Conservation (phyloP, 2,113 vertebrate species). For the Petaurus breviceps region DNA sequence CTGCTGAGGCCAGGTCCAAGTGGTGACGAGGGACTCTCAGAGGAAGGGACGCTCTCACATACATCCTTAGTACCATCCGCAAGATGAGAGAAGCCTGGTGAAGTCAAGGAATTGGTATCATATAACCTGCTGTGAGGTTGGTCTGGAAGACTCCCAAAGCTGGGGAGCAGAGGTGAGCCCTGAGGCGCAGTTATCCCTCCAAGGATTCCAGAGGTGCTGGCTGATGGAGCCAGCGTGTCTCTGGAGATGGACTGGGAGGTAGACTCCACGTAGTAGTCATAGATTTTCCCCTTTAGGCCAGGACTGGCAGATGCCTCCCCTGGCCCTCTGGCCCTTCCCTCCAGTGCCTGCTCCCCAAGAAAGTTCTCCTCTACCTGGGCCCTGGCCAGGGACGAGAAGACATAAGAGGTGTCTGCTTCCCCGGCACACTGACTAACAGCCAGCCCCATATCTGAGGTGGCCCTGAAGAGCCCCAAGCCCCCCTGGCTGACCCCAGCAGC, state of each 20-base stretch:
- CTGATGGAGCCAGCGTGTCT: background rate
- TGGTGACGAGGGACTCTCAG: rapidly evolving
- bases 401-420: constrained; percentile 80
- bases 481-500: constrained; percentile 22
- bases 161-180: background rate
- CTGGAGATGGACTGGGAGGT: constrained; percentile 83
- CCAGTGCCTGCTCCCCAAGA: constrained; percentile 75
- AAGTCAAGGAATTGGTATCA: rapidly evolving
- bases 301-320: rapidly evolving
- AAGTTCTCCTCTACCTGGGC: constrained; percentile 89
- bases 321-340: background rate
- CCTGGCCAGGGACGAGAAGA: constrained; percentile 89
- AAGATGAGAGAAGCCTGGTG: background rate
- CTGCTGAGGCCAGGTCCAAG: background rate
- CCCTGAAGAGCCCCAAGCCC: constrained; percentile 78
- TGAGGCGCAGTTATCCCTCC: background rate
- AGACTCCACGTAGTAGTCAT: constrained; percentile 89
- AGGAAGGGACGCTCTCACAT: rapidly evolving
- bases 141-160: rapidly evolving
- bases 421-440: constrained; percentile 79
- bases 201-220: background rate
- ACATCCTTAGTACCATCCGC: rapidly evolving
- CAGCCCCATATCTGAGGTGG: constrained; percentile 84
- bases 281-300: constrained; percentile 88
- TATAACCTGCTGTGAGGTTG: rapidly evolving